Evolutionary conservation across 2,888 invertebrate genomes (phyloP).

Genomic region (Mongoloraphidia duomilia): DNA sequence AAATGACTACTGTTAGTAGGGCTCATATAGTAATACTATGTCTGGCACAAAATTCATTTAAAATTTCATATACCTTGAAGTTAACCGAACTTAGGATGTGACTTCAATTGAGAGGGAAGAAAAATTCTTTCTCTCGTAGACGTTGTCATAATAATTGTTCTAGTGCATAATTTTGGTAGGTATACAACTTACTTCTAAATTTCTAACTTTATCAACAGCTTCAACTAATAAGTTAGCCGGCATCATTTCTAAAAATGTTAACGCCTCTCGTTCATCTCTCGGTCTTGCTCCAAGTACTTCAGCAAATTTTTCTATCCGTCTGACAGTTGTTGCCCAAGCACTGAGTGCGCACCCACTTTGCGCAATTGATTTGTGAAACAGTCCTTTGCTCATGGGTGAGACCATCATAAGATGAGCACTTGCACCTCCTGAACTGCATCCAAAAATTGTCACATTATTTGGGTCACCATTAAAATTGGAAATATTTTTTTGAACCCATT

Average conservation of each 20-base stretch:
- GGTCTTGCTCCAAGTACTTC: conserved; percentile 19
- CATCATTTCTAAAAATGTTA: conserved; percentile 18
- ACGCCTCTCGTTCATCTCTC: conserved; percentile 20
- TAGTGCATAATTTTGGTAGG: no score
- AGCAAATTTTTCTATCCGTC: conserved; percentile 17
- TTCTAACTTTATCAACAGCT: conserved; percentile 16
- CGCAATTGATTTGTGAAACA: conserved; percentile 25
- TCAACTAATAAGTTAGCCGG: conserved; percentile 16
- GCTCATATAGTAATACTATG: no score
- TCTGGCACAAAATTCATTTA: no score
- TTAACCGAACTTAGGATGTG: no score
- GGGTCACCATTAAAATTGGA: conserved; percentile 15
- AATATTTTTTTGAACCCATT: conserved; percentile 14
- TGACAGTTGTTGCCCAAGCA: conserved; percentile 19
- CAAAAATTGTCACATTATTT: conserved; percentile 17
- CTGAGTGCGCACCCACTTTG: conserved; percentile 24
- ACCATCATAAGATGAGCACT: conserved; percentile 16
- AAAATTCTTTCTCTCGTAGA: no score
- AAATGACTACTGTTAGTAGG: no score
- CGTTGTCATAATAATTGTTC: no score
- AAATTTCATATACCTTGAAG: no score
- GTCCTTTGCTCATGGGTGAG: conserved; percentile 18
- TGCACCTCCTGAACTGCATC: conserved; percentile 19
- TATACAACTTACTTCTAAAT: conserved; percentile 13
- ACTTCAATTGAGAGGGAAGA: no score